Base-by-base conservation (phyloP, 1,140 invertebrate species). In the Formica exsecta region DNA sequence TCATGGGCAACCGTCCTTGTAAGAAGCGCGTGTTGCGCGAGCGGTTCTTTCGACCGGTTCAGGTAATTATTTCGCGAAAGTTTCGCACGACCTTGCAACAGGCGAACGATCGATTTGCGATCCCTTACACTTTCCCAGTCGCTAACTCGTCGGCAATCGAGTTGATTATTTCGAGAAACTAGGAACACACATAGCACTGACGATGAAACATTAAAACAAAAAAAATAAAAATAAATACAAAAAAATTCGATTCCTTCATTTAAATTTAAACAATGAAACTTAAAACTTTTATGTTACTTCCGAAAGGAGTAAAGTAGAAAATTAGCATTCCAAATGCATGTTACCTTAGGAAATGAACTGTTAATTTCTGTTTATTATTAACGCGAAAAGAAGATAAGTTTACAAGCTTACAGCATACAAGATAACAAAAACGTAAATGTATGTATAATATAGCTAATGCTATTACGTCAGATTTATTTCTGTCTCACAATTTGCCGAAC, bases 1-100 rank as follows among this genome's bases (percentile, higher is more conserved):
- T 89, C 88, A 89, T 80, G 36, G 65, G 70, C 44, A 77, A 77
- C 29, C 75, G 73, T 70, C 88, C 74, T 62, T 66, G 44, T 68
- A 19, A 64, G 54, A 36, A 38, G 38, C 22, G 44, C 36, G 41
- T 29, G 44, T 88, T 29, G 62, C 75, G 29, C 48, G 44, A 84
- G 51, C 73, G 68, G 48, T 66, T 44, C 80, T 48, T 76, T 76
- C 65, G 44, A 88, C 83, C 83, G 75, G 88, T 86, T 89, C n/a
- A 36, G 36, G n/a, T 61, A 86, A 89, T 85, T 86, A 85, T 70
- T 89, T 68, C 62, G 68, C 68, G 76, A 54, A 75, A 89, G 87
- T 89, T 89, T 89, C 80, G 36, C 71, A 75, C 6, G 75, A 80
- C 76, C 62, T 71, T 38, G 32, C 51, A 74, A 65, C 61, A n/a